Conservation (phyloP, 2,113 vertebrate species). For the Leucosticte australis region DNA sequence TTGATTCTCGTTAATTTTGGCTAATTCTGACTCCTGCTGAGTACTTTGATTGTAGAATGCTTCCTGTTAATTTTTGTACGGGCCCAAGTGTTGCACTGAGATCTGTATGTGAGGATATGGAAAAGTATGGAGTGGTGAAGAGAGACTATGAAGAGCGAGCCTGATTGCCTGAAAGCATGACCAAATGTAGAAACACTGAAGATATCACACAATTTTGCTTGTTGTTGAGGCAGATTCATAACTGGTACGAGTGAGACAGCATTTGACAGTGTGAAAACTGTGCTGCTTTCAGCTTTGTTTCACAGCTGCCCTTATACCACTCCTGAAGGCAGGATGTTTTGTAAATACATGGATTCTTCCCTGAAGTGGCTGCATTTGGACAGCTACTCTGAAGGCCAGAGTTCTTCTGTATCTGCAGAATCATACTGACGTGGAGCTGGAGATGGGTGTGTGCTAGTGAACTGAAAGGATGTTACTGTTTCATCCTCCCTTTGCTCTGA, state of each 20-base stretch:
- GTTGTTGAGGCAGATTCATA: neutral
- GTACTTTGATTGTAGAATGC: neutral
- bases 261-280: neutral
- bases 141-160: neutral
- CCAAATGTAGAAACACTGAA: neutral
- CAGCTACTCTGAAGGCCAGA: neutral
- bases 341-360: neutral
- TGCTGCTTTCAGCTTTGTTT: neutral
- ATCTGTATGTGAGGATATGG: neutral
- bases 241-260: neutral
- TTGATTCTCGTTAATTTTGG: neutral
- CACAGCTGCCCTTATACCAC: neutral
- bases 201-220: neutral
- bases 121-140: neutral
- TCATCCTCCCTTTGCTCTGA: neutral
- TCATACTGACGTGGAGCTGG: neutral
- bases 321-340: neutral
- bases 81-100: neutral
- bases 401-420: neutral
- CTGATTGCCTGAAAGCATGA: neutral
- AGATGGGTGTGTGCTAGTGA: neutral
- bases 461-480: neutral
- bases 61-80: conserved; percentile 2
- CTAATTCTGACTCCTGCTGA: neutral
- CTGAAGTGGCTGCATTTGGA: neutral